Percentiles rank a stretch among this genome's conserved stretches.
These are phyloP conservation scores for Mechanitis mazaeus DNA, from an alignment of 2,888 invertebrate species.

Conservation along the genomic window DNA sequence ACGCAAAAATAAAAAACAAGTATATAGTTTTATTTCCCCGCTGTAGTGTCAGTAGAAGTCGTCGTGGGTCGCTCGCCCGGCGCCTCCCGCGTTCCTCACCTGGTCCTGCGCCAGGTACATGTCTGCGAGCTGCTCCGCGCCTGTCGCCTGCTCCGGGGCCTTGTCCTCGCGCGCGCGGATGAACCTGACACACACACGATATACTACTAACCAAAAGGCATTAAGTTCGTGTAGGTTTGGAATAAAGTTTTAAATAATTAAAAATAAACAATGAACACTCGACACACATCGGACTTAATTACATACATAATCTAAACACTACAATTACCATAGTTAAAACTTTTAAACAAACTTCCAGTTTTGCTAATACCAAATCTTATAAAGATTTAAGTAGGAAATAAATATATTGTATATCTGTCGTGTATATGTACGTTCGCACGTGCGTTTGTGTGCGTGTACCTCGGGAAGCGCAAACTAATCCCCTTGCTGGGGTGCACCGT, in stretches of 20 bases:
- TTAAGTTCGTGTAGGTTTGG: not conserved
- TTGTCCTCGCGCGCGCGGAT: constrained; percentile 94
- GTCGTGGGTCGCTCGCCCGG: constrained; percentile 34
- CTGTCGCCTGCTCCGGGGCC: constrained; percentile 92
- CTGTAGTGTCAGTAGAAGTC: constrained; percentile 52
- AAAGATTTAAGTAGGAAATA: not conserved
- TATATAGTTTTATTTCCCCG: not conserved
- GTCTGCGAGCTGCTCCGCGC: constrained; percentile 90
- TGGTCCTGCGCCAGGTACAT: constrained; percentile 96
- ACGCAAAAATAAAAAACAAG: not conserved
- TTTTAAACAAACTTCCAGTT: too few relatives aligned
- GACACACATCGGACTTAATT: too few relatives aligned
- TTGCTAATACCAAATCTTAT: too few relatives aligned
- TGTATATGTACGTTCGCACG: not conserved
- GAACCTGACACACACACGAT: constrained; percentile 70
- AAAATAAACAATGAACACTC: too few relatives aligned
- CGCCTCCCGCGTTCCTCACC: constrained; percentile 65
- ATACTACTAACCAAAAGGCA: not conserved
- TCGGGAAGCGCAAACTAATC: constrained; percentile 95
- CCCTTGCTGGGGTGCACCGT: constrained; percentile 93
- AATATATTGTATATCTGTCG: not conserved
- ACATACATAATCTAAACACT: too few relatives aligned
- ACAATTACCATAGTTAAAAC: too few relatives aligned
- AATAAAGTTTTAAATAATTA: too few relatives aligned
- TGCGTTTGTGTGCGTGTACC: constrained; percentile 46